Evolutionary conservation across 2,113 vertebrate species (phyloP), one percentile per base, ranked within the genome.

Genomic region (Pseudopodoces humilis): DNA sequence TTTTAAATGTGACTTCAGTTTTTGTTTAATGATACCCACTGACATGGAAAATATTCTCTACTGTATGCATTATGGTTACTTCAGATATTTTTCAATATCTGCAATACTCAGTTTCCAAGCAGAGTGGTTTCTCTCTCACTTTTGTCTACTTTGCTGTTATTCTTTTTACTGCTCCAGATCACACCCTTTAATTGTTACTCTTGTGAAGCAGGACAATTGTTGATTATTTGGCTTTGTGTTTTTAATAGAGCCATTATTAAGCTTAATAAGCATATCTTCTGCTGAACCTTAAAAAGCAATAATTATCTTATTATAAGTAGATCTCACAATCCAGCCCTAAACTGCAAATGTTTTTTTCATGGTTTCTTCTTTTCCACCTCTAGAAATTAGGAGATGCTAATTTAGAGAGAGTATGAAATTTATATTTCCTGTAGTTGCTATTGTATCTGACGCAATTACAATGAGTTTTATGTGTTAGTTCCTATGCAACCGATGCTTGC

Each of bases 191-290:
- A 94, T 39, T 59, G 77, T 85, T 76, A 88, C 72, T 43, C 43
- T 65, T 58, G 31, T 59, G 39, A 82, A 33, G 33, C 55, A 83
- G 75, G 87, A 87, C 84, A 91, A 33, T 50, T 91, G 59, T 95
- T 94, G 91, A 56, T 91, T 96, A 87, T 94, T 92, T 88, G 84
- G 23, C 63, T 94, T 63, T 85, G 33, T 62, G 24, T 80, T 96
- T 87, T 82, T 72, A 91, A 85, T 53, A 64, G 53, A 79, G 78
- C 19, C 35, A 22, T 67, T 85, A 83, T 60, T 83, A 87, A 87
- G 24, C 33, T 47, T 62, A 83, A 77, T 82, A 93, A 93, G 65
- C 37, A 20, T 83, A 92, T 92, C 67, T 94, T 67, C 78, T 78
- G 47, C 27, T 53, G 52, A 92, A 91, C 11, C 35, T 91, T 75